A percentile compares a stretch with the other conserved stretches of the same genome.
Conservation (phyloP, 2,888 invertebrate species). For the Cryptocheilus praepositus region DNA sequence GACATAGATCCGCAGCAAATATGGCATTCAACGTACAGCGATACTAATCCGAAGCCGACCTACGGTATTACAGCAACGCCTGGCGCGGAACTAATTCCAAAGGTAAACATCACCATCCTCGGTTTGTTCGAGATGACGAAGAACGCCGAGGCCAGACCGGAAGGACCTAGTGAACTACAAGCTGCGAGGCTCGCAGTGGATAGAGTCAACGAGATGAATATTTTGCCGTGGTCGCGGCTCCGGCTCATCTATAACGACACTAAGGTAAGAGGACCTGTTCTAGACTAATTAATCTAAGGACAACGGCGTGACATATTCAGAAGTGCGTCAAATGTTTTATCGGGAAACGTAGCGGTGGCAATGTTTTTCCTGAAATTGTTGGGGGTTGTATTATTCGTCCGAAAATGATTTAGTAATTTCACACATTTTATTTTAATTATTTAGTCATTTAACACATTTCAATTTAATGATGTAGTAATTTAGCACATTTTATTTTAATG, state of each 20-base stretch:
- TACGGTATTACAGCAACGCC: conserved; percentile 7
- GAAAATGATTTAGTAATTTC: no score
- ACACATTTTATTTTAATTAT: no score
- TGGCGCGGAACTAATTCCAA: conserved; percentile 48
- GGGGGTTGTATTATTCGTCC: no score
- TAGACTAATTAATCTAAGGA: not conserved
- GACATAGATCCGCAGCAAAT: not conserved
- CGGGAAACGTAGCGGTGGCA: no score
- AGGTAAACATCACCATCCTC: conserved; percentile 80
- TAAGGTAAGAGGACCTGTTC: conserved; percentile 79
- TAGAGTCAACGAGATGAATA: conserved; percentile 83
- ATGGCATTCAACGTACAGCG: no score
- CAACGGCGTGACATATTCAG: no score
- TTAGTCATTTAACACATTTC: no score
- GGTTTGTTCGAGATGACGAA: conserved; percentile 88
- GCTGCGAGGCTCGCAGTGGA: conserved; percentile 88
- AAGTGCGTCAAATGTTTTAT: no score
- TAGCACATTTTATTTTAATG: no score
- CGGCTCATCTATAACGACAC: conserved; percentile 90
- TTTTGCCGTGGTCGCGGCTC: conserved; percentile 85
- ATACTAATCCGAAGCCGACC: no score
- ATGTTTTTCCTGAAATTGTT: no score
- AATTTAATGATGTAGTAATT: no score
- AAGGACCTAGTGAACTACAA: conserved; percentile 84
- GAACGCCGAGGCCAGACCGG: conserved; percentile 79